Conservation (phyloP, 2,888 invertebrate species). For the Nemotelus pantherinus region DNA sequence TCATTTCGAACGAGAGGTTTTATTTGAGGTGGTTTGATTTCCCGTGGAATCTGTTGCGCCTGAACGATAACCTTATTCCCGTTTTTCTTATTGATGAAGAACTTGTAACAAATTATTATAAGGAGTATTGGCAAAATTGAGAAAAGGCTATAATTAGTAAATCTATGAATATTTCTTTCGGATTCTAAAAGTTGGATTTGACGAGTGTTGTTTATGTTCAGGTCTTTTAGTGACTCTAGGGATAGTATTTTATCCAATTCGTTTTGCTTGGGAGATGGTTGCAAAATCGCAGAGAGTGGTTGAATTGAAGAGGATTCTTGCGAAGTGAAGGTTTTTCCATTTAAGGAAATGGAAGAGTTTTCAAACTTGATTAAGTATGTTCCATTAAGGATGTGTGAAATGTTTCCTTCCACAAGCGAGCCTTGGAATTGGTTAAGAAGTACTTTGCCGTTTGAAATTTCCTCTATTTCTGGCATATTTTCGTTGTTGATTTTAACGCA, state of each 20-base stretch:
- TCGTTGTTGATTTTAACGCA: background rate
- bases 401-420: background rate
- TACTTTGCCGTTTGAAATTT: background rate
- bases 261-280: background rate
- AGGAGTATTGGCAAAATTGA: background rate
- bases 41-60: background rate
- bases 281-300: background rate
- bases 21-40: background rate
- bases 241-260: background rate
- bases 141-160: background rate
- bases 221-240: background rate
- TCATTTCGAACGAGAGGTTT: background rate
- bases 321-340: background rate
- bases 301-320: slow-evolving; percentile 9
- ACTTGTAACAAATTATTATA: background rate
- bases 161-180: background rate
- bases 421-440: background rate
- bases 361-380: background rate
- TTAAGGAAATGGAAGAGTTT: background rate
- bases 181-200: background rate
- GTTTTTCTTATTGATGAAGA: background rate
- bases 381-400: background rate
- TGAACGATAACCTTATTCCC: background rate
- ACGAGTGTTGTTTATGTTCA: slow-evolving; percentile 2
- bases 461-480: background rate